phyloP scores from a whole-genome alignment of 2,797 vertebrate genomes.

The Aphelocoma californica region DNA sequence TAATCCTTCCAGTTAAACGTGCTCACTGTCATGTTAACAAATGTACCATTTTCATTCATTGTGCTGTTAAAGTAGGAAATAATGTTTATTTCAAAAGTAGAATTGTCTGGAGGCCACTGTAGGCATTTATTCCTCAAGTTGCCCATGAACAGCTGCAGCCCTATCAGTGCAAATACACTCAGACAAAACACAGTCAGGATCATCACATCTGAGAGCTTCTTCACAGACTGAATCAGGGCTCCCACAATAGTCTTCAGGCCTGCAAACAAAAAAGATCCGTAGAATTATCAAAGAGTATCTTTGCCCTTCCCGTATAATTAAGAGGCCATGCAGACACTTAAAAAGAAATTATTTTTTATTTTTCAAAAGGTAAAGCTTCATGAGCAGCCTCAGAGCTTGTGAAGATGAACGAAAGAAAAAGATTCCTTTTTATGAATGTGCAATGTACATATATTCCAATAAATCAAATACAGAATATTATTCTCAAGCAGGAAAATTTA shows the following conservation, averaged over 20 bases:
- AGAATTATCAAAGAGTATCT: background rate
- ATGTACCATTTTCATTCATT: constrained; percentile 68
- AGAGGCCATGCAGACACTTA: constrained; percentile 57
- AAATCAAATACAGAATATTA: background rate
- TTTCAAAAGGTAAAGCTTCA: constrained; percentile 55
- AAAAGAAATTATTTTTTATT: constrained; percentile 49
- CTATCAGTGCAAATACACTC: constrained; percentile 96
- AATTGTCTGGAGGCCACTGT: constrained; percentile 71
- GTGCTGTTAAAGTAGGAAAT: constrained; percentile 78
- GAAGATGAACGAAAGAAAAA: constrained; percentile 62
- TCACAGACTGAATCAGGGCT: constrained; percentile 97
- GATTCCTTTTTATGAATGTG: constrained; percentile 12
- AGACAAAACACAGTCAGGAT: constrained; percentile 98
- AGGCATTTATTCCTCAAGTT: constrained; percentile 93
- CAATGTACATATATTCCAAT: constrained; percentile 3
- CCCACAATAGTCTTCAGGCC: constrained; percentile 96
- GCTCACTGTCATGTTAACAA: constrained; percentile 72
- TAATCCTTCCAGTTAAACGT: constrained; percentile 83
- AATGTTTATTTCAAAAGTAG: constrained; percentile 72
- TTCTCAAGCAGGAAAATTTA: constrained; percentile 41
- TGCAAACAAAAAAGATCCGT: constrained; percentile 63
- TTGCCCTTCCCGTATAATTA: background rate
- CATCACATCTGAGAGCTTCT: constrained; percentile 96
- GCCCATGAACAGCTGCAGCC: constrained; percentile 98
- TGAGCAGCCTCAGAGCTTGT: constrained; percentile 59